Evolutionary conservation across 2,113 vertebrate genomes (phyloP).

Genomic region (Channa maculata): DNA sequence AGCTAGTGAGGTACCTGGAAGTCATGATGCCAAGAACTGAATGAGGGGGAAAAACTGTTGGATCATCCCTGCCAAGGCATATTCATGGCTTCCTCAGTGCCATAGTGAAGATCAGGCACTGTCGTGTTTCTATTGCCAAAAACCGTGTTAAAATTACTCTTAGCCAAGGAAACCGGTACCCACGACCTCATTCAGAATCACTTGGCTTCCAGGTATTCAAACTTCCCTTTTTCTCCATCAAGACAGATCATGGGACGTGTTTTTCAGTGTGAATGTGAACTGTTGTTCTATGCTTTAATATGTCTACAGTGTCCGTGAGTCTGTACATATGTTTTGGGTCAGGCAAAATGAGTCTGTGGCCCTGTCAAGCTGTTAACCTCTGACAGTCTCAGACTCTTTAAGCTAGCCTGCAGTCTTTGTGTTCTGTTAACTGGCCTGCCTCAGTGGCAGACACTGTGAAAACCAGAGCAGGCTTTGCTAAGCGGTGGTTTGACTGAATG

Average conservation of each 20-base stretch:
- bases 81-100: constrained; percentile 67
- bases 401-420: constrained; percentile 68
- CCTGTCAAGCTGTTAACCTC: constrained; percentile 45
- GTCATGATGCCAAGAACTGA: constrained; percentile 76
- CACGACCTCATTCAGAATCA: constrained; percentile 68
- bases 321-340: constrained; percentile 27
- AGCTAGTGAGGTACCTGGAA: constrained; percentile 80
- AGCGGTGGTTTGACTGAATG: constrained; percentile 63
- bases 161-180: constrained; percentile 79
- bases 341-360: constrained; percentile 35
- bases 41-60: constrained; percentile 54
- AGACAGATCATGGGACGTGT: constrained; percentile 52
- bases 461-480: constrained; percentile 64
- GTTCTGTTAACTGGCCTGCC: constrained; percentile 72
- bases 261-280: constrained; percentile 75
- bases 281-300: constrained; percentile 27
- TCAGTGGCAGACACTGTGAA: constrained; percentile 77
- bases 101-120: constrained; percentile 53
- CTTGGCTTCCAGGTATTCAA: constrained; percentile 74
- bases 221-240: constrained; percentile 57
- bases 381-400: constrained; percentile 55
- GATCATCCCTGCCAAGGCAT: constrained; percentile 69
- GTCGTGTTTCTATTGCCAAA: constrained; percentile 68
- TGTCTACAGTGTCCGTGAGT: constrained; percentile 55
- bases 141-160: constrained; percentile 66